Conservation (phyloP, 2,888 invertebrate genomes). For the Oscheius sp. region DNA sequence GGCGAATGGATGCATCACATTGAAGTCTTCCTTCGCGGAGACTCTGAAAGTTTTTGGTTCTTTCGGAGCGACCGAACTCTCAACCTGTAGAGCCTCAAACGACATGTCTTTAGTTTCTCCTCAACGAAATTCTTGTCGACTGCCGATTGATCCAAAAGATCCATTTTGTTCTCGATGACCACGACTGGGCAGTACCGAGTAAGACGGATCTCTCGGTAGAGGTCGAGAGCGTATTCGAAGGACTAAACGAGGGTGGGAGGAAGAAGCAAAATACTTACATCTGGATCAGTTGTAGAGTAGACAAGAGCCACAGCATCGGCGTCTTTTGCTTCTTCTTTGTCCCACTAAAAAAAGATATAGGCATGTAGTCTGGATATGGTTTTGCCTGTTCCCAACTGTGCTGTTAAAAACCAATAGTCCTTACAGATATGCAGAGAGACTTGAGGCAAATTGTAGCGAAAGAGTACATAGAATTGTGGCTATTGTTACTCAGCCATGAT, state of each 20-base stretch:
- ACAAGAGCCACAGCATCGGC: constrained; percentile 48
- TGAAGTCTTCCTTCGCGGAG: constrained; percentile 50
- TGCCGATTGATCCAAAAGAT: constrained; percentile 43
- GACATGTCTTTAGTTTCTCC: constrained; percentile 38
- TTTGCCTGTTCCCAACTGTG: no score
- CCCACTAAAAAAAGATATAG: constrained; percentile 23
- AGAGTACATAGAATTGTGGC: no score
- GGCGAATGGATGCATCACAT: constrained; percentile 58
- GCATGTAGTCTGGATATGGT: no score
- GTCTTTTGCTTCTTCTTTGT: constrained; percentile 18
- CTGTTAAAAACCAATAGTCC: no score
- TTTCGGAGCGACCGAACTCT: background rate
- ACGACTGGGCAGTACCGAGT: constrained; percentile 39
- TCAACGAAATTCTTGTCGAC: constrained; percentile 45
- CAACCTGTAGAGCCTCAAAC: constrained; percentile 47
- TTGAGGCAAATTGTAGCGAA: no score
- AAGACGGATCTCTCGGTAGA: constrained; percentile 39
- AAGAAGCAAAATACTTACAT: constrained; percentile 33
- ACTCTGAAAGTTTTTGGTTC: constrained; percentile 41
- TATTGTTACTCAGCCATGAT: no score
- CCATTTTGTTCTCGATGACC: constrained; percentile 54
- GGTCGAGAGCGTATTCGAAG: constrained; percentile 50
- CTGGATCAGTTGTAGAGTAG: constrained; percentile 47
- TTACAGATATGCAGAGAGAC: background rate
- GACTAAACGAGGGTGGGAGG: constrained; percentile 38